Evolutionary conservation across 2,888 invertebrate genomes (phyloP).

Genomic region (Cyaniris semiargus): DNA sequence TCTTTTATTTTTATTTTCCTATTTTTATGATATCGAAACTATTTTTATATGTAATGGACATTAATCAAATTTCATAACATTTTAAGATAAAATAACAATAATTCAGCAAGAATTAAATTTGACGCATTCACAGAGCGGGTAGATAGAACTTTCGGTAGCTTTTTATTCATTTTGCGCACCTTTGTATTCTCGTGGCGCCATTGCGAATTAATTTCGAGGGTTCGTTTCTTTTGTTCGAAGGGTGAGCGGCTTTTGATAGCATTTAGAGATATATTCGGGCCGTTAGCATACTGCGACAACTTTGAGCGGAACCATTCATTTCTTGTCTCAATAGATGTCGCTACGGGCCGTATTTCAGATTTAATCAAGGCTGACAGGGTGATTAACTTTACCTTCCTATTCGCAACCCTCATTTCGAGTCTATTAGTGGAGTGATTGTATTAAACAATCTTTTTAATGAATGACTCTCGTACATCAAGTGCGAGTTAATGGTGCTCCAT

Average conservation of each 20-base stretch:
- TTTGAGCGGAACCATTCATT: constrained; percentile 71
- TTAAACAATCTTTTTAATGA: constrained; percentile 37
- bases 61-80: too few species aligned
- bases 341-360: constrained; percentile 69
- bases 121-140: constrained; percentile 44
- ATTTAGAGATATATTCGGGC: constrained; percentile 57
- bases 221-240: constrained; percentile 72
- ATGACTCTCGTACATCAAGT: constrained; percentile 33
- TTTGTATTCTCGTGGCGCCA: constrained; percentile 68
- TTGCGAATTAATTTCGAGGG: constrained; percentile 73
- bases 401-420: constrained; percentile 53
- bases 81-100: neutral
- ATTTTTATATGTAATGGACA: too few species aligned
- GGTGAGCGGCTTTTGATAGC: constrained; percentile 46
- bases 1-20: too few species aligned
- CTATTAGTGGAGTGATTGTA: constrained; percentile 50
- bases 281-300: constrained; percentile 72
- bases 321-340: constrained; percentile 69
- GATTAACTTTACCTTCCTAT: constrained; percentile 68
- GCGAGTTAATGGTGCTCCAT: constrained; percentile 19
- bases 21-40: neutral
- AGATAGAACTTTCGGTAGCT: constrained; percentile 62
- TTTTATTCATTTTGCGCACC: constrained; percentile 69
- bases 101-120: constrained; percentile 5
- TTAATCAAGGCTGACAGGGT: constrained; percentile 72